Evolutionary conservation across 2,888 invertebrate species (phyloP), one percentile per base, ranked within the genome.

Genomic region (Trypoxylon attenuatum): DNA sequence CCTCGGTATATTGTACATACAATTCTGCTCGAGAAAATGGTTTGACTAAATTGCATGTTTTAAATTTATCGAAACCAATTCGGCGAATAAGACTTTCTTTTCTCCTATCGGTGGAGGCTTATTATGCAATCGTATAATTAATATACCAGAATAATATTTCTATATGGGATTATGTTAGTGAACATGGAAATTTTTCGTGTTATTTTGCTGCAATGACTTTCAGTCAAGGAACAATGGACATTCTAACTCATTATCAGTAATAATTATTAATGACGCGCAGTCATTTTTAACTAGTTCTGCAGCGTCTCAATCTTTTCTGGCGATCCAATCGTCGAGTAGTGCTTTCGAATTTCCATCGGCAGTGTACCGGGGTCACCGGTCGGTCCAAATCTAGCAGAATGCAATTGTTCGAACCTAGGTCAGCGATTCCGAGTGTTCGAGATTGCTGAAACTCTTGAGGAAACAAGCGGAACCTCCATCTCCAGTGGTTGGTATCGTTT

Each of bases 371-470:
- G 5, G 8, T 10, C 33, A 18, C 50, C 22, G 25, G 39, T 22
- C 29, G 60, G n/a, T 42, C 29, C 39, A 21, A 33, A 43, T 59
- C 66, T 59, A 63, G 49, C 49, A 52, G 59, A 63, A 68, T 64
- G 46, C 55, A 57, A 72, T 68, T 68, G 65, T 60, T 62, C 43
- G 49, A 71, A 61, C 65, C 52, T 61, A 57, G 75, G 70, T 73
- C 77, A 77, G 73, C 77, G 67, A 73, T 71, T 77, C 47, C 49
- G 46, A 57, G 64, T 70, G 61, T 66, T 54, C 67, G 51, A 45
- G 67, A 71, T 76, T 63, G 64, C 69, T 69, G 62, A 73, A 75
- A 64, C 59, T 61, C 59, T 71, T 63, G 63, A 56, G 72, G 61
- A 74, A 72, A 72, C 70, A 72, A 71, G 65, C 67, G 39, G 29